phyloP scores from a whole-genome alignment of 2,888 invertebrate species.

The Griposia aprilina region DNA sequence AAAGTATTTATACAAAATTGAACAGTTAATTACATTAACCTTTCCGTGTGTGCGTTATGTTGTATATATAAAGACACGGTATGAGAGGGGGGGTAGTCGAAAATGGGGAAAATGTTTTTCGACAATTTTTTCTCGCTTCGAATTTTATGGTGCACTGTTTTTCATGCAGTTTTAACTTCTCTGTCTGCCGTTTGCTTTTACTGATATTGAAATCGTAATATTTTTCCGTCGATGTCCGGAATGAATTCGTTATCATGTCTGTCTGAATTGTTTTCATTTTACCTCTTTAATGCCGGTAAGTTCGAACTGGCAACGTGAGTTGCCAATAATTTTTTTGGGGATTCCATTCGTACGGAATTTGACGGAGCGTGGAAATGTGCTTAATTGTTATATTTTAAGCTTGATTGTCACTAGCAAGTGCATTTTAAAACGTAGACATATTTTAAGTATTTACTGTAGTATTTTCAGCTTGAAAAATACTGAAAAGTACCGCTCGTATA shows the following conservation, averaged over 20 bases:
- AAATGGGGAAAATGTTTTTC: slow-evolving; percentile 77
- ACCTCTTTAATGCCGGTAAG: slow-evolving; percentile 41
- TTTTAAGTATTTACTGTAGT: neutral
- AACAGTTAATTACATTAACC: slow-evolving; percentile 87
- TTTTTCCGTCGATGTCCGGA: slow-evolving; percentile 59
- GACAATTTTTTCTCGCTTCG: slow-evolving; percentile 71
- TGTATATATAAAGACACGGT: slow-evolving; percentile 59
- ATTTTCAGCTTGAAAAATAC: neutral
- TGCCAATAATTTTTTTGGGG: slow-evolving; percentile 34
- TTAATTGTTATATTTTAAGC: slow-evolving; percentile 5
- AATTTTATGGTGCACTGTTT: slow-evolving; percentile 63
- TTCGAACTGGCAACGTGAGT: slow-evolving; percentile 3
- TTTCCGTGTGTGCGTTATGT: slow-evolving; percentile 52
- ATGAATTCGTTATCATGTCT: slow-evolving; percentile 51
- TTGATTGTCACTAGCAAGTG: neutral
- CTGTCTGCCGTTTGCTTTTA: slow-evolving; percentile 68
- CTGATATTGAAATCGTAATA: slow-evolving; percentile 66
- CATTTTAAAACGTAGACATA: neutral
- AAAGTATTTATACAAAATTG: slow-evolving; percentile 84
- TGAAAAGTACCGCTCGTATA: no score
- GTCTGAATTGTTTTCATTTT: slow-evolving; percentile 38
- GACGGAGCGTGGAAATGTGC: neutral
- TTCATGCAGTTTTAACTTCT: slow-evolving; percentile 67
- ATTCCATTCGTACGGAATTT: slow-evolving; percentile 1
- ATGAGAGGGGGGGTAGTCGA: slow-evolving; percentile 60